A percentile compares a stretch with the other conserved stretches of the same genome.
Evolutionary conservation across 2,797 vertebrate genomes (phyloP).

Genomic region (Chelmon rostratus): DNA sequence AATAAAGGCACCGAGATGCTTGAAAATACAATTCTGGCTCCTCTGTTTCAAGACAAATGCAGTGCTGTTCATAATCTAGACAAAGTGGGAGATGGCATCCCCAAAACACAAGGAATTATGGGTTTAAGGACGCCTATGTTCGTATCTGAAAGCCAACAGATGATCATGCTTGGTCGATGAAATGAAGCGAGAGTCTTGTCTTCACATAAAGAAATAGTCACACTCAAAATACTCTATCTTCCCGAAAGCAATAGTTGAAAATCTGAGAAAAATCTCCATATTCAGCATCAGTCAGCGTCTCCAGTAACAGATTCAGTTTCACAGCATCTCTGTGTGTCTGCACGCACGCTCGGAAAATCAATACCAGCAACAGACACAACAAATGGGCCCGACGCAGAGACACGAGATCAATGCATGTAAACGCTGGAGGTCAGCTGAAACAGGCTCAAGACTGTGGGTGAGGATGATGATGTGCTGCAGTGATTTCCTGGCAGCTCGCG

Average conservation of each 20-base stretch:
- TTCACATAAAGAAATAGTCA: background rate
- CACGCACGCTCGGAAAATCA: conserved; percentile 43
- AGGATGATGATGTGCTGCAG: background rate
- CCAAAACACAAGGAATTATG: background rate
- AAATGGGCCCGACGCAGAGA: conserved; percentile 26
- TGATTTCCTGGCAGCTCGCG: background rate
- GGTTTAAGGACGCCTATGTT: background rate
- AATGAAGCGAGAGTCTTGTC: background rate
- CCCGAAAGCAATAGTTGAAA: background rate
- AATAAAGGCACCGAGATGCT: background rate
- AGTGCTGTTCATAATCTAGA: background rate
- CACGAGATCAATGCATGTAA: conserved; percentile 36
- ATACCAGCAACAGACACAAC: conserved; percentile 42
- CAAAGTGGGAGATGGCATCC: background rate
- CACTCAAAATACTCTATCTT: background rate
- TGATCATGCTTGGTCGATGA: too few relatives aligned
- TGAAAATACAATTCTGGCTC: background rate
- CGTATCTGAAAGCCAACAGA: background rate
- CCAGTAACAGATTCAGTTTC: background rate
- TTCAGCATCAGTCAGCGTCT: conserved; percentile 18
- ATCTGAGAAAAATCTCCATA: background rate
- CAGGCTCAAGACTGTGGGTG: background rate
- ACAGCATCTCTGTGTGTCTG: conserved; percentile 9
- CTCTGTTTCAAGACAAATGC: background rate
- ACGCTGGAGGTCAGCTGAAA: conserved; percentile 33